These are phyloP conservation scores for Oligia latruncula DNA, from an alignment of 2,888 invertebrate species.

Conservation along the genomic window DNA sequence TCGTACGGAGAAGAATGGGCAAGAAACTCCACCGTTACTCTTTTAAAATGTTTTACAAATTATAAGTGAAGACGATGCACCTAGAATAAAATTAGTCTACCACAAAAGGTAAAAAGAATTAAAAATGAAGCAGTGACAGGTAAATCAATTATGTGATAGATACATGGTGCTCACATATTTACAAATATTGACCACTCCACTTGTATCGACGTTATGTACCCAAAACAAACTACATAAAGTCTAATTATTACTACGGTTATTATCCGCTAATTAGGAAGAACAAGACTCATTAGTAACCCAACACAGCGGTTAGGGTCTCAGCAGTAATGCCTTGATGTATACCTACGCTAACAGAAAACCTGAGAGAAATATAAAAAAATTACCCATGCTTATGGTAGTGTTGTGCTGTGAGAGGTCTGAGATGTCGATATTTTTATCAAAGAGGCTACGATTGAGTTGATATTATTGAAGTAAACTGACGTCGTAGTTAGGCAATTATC, in stretches of 20 bases:
- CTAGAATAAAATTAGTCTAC: no score
- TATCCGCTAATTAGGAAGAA: constrained; percentile 55
- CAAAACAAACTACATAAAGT: constrained; percentile 10
- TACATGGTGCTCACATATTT: no score
- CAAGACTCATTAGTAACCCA: constrained; percentile 54
- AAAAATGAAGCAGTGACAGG: no score
- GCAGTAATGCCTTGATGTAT: constrained; percentile 71
- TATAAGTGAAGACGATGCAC: no score
- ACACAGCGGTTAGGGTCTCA: constrained; percentile 45
- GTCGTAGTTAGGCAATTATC: neutral
- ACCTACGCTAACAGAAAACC: constrained; percentile 66
- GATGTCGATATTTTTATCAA: constrained; percentile 34
- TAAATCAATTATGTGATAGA: no score
- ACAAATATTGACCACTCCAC: neutral
- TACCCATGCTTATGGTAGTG: constrained; percentile 64
- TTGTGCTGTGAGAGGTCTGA: constrained; percentile 17
- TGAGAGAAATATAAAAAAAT: constrained; percentile 74
- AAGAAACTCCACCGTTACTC: no score
- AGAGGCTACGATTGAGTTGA: neutral
- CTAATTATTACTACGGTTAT: constrained; percentile 25
- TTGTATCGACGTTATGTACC: neutral
- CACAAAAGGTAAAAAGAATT: no score
- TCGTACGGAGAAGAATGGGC: no score
- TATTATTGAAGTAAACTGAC: neutral
- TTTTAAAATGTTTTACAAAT: no score